phyloP scores from a whole-genome alignment of 37 sponge, comb jelly and placozoan species.

The Cladorhizidae sp. region DNA sequence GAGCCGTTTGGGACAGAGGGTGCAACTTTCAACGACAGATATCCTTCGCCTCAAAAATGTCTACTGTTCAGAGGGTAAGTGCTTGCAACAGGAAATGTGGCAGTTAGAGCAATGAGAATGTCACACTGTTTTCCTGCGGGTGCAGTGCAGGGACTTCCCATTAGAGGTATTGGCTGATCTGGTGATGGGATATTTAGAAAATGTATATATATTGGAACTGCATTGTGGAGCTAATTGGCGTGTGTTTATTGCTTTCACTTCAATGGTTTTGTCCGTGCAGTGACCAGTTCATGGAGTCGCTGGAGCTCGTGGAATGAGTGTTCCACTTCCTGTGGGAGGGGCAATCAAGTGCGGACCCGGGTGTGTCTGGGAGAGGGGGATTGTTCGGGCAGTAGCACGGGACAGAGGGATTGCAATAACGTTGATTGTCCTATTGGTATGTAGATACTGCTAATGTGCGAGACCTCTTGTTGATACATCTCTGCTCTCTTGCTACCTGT shows the following conservation, averaged over 20 bases:
- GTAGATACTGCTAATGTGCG: too few species aligned
- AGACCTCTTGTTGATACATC: too few species aligned
- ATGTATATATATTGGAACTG: too few species aligned
- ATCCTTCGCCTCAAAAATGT: slow-evolving; percentile 49
- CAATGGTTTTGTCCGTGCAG: background rate
- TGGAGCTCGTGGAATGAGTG: slow-evolving; percentile 69
- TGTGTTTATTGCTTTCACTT: too few species aligned
- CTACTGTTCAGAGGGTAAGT: slow-evolving; percentile 47
- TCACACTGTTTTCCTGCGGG: too few species aligned
- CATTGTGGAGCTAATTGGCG: too few species aligned
- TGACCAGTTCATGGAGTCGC: background rate
- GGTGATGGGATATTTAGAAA: too few species aligned
- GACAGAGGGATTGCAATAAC: background rate
- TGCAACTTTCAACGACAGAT: slow-evolving; percentile 39
- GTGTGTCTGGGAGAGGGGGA: slow-evolving; percentile 49
- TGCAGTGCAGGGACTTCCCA: too few species aligned
- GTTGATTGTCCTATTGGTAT: background rate
- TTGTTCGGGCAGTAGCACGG: slow-evolving; percentile 28
- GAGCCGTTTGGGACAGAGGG: slow-evolving; percentile 63
- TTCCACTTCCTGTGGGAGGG: slow-evolving; percentile 73
- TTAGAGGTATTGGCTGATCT: too few species aligned
- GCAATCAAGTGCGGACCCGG: slow-evolving; percentile 44
- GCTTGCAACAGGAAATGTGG: too few species aligned
- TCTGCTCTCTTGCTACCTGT: too few species aligned
- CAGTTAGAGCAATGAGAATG: too few species aligned